Evolutionary conservation across 2,888 invertebrate species (phyloP), one percentile per base, ranked within the genome.

Genomic region (Sarcophaga variegata): DNA sequence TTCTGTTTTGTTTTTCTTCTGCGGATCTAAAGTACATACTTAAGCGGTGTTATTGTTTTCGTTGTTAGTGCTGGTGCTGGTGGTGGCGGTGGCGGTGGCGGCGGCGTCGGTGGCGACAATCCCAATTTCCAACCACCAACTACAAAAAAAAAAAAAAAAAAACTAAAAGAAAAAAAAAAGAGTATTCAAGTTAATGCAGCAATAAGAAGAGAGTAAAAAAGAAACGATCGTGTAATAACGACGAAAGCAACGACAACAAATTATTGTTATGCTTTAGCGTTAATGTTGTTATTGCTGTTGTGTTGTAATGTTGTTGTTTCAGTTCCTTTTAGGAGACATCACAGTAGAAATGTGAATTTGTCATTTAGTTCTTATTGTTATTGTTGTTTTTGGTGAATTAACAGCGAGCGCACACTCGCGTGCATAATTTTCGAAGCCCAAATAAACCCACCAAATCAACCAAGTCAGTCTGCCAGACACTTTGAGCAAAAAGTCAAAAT

Each of bases 181-280:
- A 82, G 25, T 27, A 75, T 54, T 59, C 70, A 78, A 83, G 70
- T 78, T 74, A 59, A 74, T 25, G 25, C 25, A 81, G 74, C 72
- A 64, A 27, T 64, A 85, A 60, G 49, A 82, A 75, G 37, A 37
- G 37, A 63, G 60, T 22, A 70, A 63, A 20, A 67, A 69, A 69
- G 49, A 37, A 59, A 78, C 78, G 79, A 82, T 84, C 87, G 87
- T 87, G 87, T 87, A 87, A 87, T 82, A 87, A 87, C 84, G 84
- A 81, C 84, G 79, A 81, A 79, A 81, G 81, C 87, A 81, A 83
- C 81, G 87, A 84, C 87, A 87, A 87, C 87, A 87, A 84, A 87
- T 87, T 87, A 87, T 83, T 86, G 75, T 84, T 81, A 79, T 71
- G 76, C 70, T 79, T 76, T 79, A 14, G 54, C 62, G 45, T 37